Percentiles rank a stretch among this genome's conserved stretches.
Evolutionary conservation across 2,888 invertebrate genomes (phyloP).

Genomic region (Oscheius sp.): DNA sequence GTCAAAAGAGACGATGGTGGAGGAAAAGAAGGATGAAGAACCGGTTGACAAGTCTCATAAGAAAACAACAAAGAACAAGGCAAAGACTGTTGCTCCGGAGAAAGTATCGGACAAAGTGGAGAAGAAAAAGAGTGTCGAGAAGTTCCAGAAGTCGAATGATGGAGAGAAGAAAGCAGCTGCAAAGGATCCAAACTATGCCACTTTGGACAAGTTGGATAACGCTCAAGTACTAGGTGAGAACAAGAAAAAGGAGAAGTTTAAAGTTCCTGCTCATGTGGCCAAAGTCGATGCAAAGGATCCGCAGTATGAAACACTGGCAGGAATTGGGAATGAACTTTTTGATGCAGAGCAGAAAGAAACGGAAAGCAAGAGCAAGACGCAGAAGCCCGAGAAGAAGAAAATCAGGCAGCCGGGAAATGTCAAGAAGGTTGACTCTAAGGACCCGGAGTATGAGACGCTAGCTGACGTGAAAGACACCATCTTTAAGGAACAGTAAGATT

Average conservation of each 20-base stretch:
- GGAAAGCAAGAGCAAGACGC: constrained; percentile 29
- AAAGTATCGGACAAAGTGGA: constrained; percentile 34
- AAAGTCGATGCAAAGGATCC: constrained; percentile 55
- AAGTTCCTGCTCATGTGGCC: constrained; percentile 45
- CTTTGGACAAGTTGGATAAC: constrained; percentile 5
- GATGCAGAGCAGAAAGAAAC: constrained; percentile 40
- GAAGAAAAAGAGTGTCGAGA: constrained; percentile 40
- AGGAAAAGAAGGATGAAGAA: constrained; percentile 10
- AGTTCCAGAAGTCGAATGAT: constrained; percentile 44
- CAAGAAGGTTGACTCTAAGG: constrained; percentile 42
- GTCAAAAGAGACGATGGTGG: not conserved
- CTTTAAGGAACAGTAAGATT: constrained; percentile 29
- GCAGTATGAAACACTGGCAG: constrained; percentile 49
- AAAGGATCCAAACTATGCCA: constrained; percentile 50
- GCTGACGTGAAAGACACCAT: constrained; percentile 46
- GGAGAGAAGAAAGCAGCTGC: constrained; percentile 41
- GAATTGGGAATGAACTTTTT: constrained; percentile 48
- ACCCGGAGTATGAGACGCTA: constrained; percentile 39
- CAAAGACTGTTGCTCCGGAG: not conserved
- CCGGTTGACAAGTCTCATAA: constrained; percentile 14
- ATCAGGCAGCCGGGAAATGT: constrained; percentile 47
- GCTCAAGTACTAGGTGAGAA: constrained; percentile 45
- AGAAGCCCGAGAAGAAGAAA: constrained; percentile 44
- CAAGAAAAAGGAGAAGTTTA: constrained; percentile 52
- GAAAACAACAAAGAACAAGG: constrained; percentile 19